Conservation (phyloP, 1,140 invertebrate genomes). For the Eumeta japonica region DNA sequence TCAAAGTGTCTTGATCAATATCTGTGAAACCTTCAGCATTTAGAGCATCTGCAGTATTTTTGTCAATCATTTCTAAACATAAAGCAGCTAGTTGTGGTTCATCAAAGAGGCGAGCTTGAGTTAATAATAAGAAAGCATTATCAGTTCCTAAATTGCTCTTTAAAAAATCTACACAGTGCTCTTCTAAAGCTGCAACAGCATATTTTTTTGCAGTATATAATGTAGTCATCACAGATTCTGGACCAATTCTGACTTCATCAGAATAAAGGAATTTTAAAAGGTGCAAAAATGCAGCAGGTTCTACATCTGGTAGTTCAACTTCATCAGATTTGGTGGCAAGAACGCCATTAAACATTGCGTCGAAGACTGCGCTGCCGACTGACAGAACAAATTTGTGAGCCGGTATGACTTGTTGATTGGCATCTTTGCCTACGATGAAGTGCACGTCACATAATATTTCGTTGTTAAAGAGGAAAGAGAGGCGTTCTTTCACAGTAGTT, state of each 20-base stretch:
- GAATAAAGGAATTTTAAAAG: conserved; percentile 77
- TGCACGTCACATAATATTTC: conserved; percentile 79
- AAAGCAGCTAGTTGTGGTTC: conserved; percentile 73
- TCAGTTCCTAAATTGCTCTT: conserved; percentile 77
- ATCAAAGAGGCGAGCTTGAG: conserved; percentile 79
- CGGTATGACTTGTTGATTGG: conserved; percentile 72
- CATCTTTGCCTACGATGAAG: conserved; percentile 73
- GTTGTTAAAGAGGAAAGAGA: conserved; percentile 79
- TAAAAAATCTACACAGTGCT: conserved; percentile 83
- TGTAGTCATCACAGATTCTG: conserved; percentile 85
- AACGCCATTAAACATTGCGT: conserved; percentile 84
- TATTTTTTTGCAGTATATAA: conserved; percentile 88
- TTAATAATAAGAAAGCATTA: conserved; percentile 84
- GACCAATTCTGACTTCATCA: conserved; percentile 82
- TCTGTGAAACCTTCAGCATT: conserved; percentile 85
- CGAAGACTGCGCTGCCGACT: conserved; percentile 81
- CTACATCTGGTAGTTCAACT: conserved; percentile 81
- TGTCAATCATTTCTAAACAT: conserved; percentile 85
- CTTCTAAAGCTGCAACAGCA: conserved; percentile 78
- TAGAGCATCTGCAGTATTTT: conserved; percentile 79
- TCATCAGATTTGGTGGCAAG: conserved; percentile 67
- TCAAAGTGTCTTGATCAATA: conserved; percentile 81
- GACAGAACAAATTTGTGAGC: conserved; percentile 84
- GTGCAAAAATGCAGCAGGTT: conserved; percentile 74
- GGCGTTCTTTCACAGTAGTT: conserved; percentile 72